Base-by-base conservation (phyloP, 2,113 vertebrate species). In the Willisornis vidua region DNA sequence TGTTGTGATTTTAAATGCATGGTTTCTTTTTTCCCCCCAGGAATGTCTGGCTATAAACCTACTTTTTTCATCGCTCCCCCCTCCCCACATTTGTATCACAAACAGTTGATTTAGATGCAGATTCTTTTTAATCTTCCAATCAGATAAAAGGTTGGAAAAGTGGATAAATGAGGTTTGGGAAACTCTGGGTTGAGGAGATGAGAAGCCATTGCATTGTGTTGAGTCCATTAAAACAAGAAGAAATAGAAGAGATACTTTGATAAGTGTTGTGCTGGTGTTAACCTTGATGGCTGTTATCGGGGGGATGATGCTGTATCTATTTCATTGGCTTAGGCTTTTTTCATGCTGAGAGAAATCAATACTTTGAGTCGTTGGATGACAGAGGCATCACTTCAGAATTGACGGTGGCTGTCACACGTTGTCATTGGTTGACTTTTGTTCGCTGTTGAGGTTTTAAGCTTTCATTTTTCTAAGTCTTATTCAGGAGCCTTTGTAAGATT, bases 381-480 rank as follows among this genome's bases (percentile, higher is more conserved):
- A 99, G 99, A 98, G 89, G 98, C 98, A 99, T 99, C 98, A 98
- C 98, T 99, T 98, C 98, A 99, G 98, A 99, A 99, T 98, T 98
- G 99, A 99, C 98, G 96, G 98, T 98, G 97, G 96, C 98, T 99
- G 99, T 99, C 99, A 99, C 97, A 96, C 94, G 87, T 98, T 98
- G 98, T 98, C 99, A 99, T 99, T 99, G 98, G 97, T 98, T 99
- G 99, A 99, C 98, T 99, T 99, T 99, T 98, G 97, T 99, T 99
- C 97, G 97, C 98, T 98, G 97, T 98, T 98, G 98, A 99, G 98
- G 98, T 98, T 99, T 99, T 99, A 99, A 98, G 98, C 97, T 98
- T 98, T 99, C 98, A 99, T 99, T 99, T 99, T 99, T 99, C 98
- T 98, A 98, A 97, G 96, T 98, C 97, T 97, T 97, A 97, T 97